These are phyloP conservation scores for Junco hyemalis DNA, from an alignment of 2,113 vertebrate genomes.

Conservation along the genomic window DNA sequence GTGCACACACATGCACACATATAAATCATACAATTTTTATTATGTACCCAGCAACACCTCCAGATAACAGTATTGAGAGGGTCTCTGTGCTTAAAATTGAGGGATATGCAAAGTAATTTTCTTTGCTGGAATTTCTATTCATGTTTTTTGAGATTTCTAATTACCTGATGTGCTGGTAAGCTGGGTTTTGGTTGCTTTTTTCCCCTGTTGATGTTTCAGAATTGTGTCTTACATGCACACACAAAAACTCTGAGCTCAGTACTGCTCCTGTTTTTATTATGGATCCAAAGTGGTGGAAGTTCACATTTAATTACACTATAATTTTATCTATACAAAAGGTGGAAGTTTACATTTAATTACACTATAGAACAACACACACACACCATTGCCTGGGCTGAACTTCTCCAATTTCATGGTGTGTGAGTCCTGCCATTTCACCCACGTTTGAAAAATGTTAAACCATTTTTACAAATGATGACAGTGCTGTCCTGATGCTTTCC, in stretches of 20 bases:
- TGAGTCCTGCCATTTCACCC: background rate
- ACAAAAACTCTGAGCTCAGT: background rate
- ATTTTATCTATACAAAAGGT: too few species aligned
- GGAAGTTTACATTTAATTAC: background rate
- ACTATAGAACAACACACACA: accelerated
- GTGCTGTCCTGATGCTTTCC: background rate
- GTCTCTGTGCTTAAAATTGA: background rate
- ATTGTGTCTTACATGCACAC: background rate
- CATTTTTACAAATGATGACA: background rate
- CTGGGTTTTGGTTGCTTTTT: background rate
- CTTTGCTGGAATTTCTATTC: background rate
- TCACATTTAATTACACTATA: background rate
- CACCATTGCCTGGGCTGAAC: accelerated
- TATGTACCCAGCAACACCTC: background rate
- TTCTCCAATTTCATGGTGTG: background rate
- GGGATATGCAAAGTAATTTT: background rate
- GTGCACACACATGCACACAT: background rate
- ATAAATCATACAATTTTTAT: background rate
- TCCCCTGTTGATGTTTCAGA: background rate
- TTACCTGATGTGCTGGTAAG: background rate
- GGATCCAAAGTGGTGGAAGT: background rate
- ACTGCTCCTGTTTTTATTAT: background rate
- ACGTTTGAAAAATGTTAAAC: background rate
- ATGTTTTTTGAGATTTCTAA: background rate
- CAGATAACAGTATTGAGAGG: background rate